Conservation (phyloP, 2,797 vertebrate genomes). For the Danio albolineatus region DNA sequence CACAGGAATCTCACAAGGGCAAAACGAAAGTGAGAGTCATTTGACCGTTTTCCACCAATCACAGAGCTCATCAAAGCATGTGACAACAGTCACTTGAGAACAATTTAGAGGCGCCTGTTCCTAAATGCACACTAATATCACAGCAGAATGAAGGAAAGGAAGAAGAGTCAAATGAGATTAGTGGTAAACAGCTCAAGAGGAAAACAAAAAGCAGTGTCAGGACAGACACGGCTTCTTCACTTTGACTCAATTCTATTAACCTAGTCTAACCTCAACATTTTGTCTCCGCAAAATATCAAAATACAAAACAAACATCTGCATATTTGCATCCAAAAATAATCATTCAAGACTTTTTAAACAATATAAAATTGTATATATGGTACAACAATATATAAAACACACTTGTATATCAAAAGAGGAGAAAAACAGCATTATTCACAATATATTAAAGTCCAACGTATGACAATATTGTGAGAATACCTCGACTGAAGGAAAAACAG, state of each 20-base stretch:
- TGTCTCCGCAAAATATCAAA: not conserved
- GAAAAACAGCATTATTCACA: too few species aligned
- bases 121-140: constrained; percentile 26
- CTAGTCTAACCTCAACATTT: too few species aligned
- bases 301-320: not conserved
- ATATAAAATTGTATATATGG: too few species aligned
- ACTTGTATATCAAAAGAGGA: too few species aligned
- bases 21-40: constrained; percentile 32
- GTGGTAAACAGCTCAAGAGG: constrained; percentile 34
- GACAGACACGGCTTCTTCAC: constrained; percentile 5
- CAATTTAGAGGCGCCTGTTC: constrained; percentile 43
- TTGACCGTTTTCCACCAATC: constrained; percentile 51
- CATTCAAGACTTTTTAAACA: too few species aligned
- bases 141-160: constrained; percentile 9
- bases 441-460: too few species aligned
- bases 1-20: constrained; percentile 40
- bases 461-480: not conserved
- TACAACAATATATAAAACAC: too few species aligned
- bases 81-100: constrained; percentile 53
- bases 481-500: too few species aligned
- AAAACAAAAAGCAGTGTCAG: constrained; percentile 31
- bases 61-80: constrained; percentile 31
- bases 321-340: not conserved
- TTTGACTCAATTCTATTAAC: not conserved
- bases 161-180: constrained; percentile 46